These are phyloP conservation scores for Labroides dimidiatus DNA, from an alignment of 2,797 vertebrate species.

Conservation along the genomic window DNA sequence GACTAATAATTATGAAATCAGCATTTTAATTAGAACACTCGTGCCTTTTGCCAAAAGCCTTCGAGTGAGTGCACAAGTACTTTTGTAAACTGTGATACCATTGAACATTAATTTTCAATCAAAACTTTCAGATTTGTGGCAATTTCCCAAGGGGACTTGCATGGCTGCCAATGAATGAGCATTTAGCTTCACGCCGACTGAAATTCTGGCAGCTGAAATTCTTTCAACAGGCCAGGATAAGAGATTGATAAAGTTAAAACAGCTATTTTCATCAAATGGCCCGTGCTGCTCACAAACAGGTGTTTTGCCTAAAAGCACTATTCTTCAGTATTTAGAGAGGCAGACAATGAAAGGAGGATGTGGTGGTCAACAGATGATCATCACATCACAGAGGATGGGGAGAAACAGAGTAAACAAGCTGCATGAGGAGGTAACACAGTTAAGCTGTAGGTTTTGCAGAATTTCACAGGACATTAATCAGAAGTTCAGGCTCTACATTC, in stretches of 20 bases:
- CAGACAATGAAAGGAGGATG: too few species aligned
- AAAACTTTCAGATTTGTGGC: constrained; percentile 57
- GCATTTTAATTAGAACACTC: constrained; percentile 52
- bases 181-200: constrained; percentile 33
- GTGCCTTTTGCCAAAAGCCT: constrained; percentile 14
- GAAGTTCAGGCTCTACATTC: too few species aligned
- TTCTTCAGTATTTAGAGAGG: too few species aligned
- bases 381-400: too few species aligned
- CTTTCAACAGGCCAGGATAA: constrained; percentile 44
- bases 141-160: constrained; percentile 37
- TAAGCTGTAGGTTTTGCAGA: too few species aligned
- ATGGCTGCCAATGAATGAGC: constrained; percentile 46
- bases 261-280: constrained; percentile 34
- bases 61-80: constrained; percentile 29
- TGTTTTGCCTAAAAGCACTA: neutral
- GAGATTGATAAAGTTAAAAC: constrained; percentile 40
- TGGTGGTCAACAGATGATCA: too few species aligned
- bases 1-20: constrained; percentile 60
- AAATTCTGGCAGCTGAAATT: constrained; percentile 47
- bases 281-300: constrained; percentile 6
- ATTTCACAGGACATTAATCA: too few species aligned
- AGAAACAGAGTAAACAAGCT: too few species aligned
- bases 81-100: constrained; percentile 52
- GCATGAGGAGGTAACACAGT: too few species aligned
- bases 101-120: constrained; percentile 59